Evolutionary conservation across 53 echinoderm and acorn worm genomes (phyloP), one percentile per base, ranked within the genome.

Genomic region (Crossaster papposus): DNA sequence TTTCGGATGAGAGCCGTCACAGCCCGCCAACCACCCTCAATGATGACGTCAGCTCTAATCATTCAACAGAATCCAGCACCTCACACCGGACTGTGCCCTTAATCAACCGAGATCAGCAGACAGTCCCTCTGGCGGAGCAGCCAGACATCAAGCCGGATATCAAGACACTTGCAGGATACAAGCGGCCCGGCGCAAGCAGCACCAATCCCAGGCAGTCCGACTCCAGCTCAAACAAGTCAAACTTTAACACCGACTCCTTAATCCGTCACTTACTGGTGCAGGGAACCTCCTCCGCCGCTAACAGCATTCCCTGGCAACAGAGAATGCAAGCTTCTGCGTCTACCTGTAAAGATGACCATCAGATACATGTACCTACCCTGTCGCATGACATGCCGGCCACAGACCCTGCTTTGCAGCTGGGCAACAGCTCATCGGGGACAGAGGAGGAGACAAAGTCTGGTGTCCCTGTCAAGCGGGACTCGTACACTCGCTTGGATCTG

Each of bases 101-200:
- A 31, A 3, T 87, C 62, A 87, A 77, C 63, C 71, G 87, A 0
- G 87, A 87, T 54, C 87, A 75, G 55, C 87, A 87, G 54, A 58
- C 75, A 35, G 54, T 75, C 33, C 58, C 87, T 38, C 55, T 76
- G 13, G 76, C 54, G 7, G 87, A 87, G 58, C 87, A 76, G 52
- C 75, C 75, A n/a, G 87, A 87, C 32, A 87, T 87, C 77, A 87
- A 87, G 30, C 87, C 87, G 30, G 87, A 87, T 36, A 87, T 87
- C 35, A 87, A 87, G 62, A 87, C 76, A 34, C 77, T 87, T 75
- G 55, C 87, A 33, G 77, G 77, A 14, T 87, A 87, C 52, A 87
- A 87, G 51, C 50, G 77, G 18, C 76, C 77, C 6, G 54, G 87
- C 31, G 55, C 53, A 24, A 62, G 87, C 77, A 76, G 76, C 54